A percentile compares a stretch with the other conserved stretches of the same genome.
Evolutionary conservation across 2,113 vertebrate species (phyloP).

Genomic region (Coptodon rendalli): DNA sequence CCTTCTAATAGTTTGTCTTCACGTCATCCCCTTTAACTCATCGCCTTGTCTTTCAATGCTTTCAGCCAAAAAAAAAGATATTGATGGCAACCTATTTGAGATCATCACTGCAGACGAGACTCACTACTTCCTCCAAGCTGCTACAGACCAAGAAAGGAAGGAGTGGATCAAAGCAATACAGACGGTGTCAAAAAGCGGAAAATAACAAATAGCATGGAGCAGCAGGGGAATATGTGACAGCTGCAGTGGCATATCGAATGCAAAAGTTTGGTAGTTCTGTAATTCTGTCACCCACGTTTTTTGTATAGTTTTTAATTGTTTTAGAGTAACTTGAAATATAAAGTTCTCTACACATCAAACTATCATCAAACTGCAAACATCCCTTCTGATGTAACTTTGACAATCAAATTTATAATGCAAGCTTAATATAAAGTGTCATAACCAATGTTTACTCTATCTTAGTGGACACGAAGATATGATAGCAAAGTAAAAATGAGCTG

Average conservation of each 20-base stretch:
- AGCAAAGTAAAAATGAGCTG: background rate
- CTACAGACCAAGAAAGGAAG: slow-evolving; percentile 81
- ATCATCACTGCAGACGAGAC: slow-evolving; percentile 93
- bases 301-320: background rate
- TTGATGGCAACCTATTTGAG: slow-evolving; percentile 90
- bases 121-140: slow-evolving; percentile 90
- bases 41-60: background rate
- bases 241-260: background rate
- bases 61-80: slow-evolving; percentile 81
- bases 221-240: background rate
- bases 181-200: slow-evolving; percentile 82
- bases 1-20: background rate
- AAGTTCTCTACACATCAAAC: background rate
- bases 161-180: slow-evolving; percentile 96
- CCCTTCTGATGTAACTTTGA: background rate
- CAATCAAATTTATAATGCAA: background rate
- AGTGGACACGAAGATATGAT: background rate
- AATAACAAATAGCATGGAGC: slow-evolving; percentile 61
- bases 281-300: background rate
- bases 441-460: background rate
- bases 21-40: background rate
- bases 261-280: background rate
- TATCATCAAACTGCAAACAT: background rate
- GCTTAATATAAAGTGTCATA: background rate
- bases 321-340: background rate